Base-by-base conservation (phyloP, 2,797 vertebrate genomes). In the Remorina albescens region DNA sequence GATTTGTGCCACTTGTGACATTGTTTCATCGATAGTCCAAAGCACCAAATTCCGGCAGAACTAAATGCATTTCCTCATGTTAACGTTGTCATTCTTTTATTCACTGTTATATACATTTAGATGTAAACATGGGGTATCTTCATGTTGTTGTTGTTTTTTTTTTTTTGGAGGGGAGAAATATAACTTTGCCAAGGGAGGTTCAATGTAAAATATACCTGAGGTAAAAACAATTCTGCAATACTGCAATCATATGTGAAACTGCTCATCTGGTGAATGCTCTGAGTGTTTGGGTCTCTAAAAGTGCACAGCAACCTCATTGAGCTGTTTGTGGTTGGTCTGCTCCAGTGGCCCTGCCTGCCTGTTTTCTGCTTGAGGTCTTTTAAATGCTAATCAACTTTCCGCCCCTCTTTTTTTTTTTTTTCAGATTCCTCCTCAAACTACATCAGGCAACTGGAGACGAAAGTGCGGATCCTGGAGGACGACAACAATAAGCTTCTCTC, bases 361-460 rank as follows among this genome's bases (percentile, higher is more conserved):
- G 41, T 55, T 77, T 85, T 68, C 53, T 4, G 1, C 63, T 74
- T 34, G 37, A 59, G 69, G 55, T 80, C 86, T 91, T 91, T 93
- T 84, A 89, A 91, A 91, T 92, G 88, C 84, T 91, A 89, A 92
- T 90, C 49, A 2, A 41, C 6, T 60, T 73, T 81, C 64, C 73
- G 81, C 66, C 55, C 60, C 23, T 78, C 73, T 80, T 82, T 70
- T 80, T 76, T 54, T 55, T 82, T 83, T 83, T 62, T 78, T 91
- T 34, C 93, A 99, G 97, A 98, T 93, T 89, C 97, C 4, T 96
- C 97, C 65, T 95, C 96, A 84, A 95, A 95, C 94, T 98, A 98
- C 87, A 95, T 97, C 93, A 93, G 96, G 74, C 97, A 97, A 90
- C 94, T 98, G 90, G 97, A 98, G 94, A 96, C 95, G 60, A 98